These are phyloP conservation scores for Drosophila rellima DNA, from an alignment of 2,888 invertebrate species.

Conservation along the genomic window DNA sequence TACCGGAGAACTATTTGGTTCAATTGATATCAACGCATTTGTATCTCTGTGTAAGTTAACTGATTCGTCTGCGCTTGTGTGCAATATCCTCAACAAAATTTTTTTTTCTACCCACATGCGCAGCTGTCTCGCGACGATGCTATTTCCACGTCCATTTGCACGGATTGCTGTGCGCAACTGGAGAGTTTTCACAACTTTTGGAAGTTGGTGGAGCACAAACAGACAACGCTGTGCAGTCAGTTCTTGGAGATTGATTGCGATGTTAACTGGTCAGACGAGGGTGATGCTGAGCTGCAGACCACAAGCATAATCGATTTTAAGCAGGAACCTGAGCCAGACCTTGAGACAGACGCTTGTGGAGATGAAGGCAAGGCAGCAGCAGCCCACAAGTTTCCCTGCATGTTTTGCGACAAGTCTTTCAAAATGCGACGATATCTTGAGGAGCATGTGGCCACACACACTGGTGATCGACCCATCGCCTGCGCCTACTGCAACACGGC, in stretches of 20 bases:
- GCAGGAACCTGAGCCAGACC: conserved; percentile 50
- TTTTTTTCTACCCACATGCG: not conserved
- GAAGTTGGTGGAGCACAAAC: conserved; percentile 69
- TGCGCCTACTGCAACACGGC: conserved; percentile 72
- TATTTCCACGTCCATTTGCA: conserved; percentile 71
- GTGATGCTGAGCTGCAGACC: conserved; percentile 32
- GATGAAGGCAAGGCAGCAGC: conserved; percentile 26
- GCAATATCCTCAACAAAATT: not conserved
- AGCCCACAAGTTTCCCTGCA: conserved; percentile 67
- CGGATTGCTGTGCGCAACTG: conserved; percentile 64
- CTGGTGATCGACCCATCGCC: conserved; percentile 69
- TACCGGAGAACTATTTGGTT: conserved; percentile 74
- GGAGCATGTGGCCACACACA: conserved; percentile 73
- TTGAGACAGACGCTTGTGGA: conserved; percentile 29
- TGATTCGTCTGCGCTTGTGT: not conserved
- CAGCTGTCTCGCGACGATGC: conserved; percentile 71
- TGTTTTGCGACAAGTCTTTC: conserved; percentile 78
- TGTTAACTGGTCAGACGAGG: conserved; percentile 70
- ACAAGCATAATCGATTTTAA: conserved; percentile 26
- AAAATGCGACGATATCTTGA: conserved; percentile 77
- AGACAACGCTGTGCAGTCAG: conserved; percentile 69
- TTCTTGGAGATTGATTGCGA: conserved; percentile 72
- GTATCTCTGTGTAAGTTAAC: conserved; percentile 74
- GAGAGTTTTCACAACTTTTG: conserved; percentile 74
- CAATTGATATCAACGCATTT: conserved; percentile 78